Evolutionary conservation across 53 echinoderm and acorn worm species (phyloP).

Genomic region (Patiria pectinifera): DNA sequence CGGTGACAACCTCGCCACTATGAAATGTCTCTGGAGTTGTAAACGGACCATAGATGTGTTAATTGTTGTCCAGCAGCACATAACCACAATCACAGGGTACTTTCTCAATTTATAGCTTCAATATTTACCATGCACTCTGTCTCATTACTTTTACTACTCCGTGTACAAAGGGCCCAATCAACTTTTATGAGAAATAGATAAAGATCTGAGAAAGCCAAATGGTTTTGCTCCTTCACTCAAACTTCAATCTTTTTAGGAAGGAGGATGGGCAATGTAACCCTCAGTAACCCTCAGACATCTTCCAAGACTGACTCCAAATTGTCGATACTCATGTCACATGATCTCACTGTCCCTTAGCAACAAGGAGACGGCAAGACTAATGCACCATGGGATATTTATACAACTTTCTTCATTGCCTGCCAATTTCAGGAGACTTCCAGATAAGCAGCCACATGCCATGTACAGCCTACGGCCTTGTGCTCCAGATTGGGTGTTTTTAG

Average conservation of each 20-base stretch:
- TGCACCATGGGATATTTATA: conserved; percentile 51
- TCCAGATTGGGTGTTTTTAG: conserved; percentile 39
- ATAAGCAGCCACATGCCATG: conserved; percentile 30
- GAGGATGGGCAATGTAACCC: neutral
- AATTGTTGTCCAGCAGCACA: neutral
- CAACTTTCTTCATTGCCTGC: conserved; percentile 33
- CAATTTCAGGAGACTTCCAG: conserved; percentile 1
- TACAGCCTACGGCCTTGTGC: conserved; percentile 25
- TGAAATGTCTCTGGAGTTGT: neutral
- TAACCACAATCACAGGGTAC: neutral
- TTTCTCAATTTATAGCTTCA: neutral
- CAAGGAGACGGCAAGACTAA: neutral
- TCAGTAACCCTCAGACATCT: neutral
- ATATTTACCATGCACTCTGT: neutral
- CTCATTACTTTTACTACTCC: neutral
- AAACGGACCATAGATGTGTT: neutral
- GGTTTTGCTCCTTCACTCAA: too few species aligned
- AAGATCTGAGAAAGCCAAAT: too few species aligned
- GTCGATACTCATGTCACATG: neutral
- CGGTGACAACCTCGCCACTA: neutral
- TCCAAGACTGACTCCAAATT: neutral
- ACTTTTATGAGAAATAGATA: neutral
- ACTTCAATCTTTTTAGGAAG: neutral
- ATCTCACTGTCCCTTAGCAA: neutral
- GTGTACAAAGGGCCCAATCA: neutral